phyloP scores from a whole-genome alignment of 1,140 invertebrate species.

The Agrypnia vestita region DNA sequence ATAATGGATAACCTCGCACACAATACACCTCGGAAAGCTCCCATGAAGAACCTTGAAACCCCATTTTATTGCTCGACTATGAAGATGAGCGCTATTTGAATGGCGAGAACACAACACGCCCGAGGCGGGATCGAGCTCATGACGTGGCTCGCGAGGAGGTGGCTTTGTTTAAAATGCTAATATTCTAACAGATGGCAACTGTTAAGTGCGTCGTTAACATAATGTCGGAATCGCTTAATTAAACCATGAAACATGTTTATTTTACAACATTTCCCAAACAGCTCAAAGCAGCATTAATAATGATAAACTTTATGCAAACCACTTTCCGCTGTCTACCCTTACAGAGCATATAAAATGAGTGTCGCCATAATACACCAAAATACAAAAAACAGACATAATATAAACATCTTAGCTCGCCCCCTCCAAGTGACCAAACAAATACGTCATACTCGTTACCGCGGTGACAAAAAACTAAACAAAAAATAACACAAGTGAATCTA shows the following conservation, averaged over 20 bases:
- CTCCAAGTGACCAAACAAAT: no score
- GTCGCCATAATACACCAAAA: neutral
- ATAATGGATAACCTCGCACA: conserved; percentile 10
- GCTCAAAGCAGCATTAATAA: neutral
- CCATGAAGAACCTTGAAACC: conserved; percentile 24
- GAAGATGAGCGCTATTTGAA: conserved; percentile 19
- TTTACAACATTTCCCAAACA: neutral
- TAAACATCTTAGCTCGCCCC: neutral
- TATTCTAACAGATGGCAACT: conserved; percentile 26
- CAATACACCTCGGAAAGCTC: neutral
- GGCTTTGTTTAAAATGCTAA: conserved; percentile 34
- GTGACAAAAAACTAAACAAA: no score
- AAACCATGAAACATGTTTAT: conserved; percentile 10
- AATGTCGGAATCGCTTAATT: conserved; percentile 36
- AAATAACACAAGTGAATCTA: no score
- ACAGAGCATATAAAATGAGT: neutral
- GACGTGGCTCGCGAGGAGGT: conserved; percentile 11
- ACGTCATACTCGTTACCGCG: no score
- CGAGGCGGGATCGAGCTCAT: conserved; percentile 8
- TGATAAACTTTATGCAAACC: no score
- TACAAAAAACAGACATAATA: neutral
- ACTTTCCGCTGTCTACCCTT: no score
- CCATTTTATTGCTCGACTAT: conserved; percentile 30
- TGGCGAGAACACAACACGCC: conserved; percentile 22
- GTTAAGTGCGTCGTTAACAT: conserved; percentile 21